Percentiles rank a stretch among this genome's conserved stretches.
These are phyloP conservation scores for Clivina fossor DNA, from an alignment of 2,888 invertebrate species.

Conservation along the genomic window DNA sequence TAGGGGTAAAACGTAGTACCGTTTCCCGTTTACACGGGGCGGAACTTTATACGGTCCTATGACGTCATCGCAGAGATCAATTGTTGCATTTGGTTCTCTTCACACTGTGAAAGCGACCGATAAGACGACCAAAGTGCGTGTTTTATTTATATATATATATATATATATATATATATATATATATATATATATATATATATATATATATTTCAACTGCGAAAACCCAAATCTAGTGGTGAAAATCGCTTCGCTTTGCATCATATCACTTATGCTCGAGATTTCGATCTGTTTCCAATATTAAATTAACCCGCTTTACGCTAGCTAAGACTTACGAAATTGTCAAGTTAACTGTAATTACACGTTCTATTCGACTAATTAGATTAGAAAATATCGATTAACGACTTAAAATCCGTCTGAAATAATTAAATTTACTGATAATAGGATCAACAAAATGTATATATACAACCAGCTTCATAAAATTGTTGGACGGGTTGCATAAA, in stretches of 20 bases:
- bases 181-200: too few relatives aligned
- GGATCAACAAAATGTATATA: not conserved
- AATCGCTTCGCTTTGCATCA: too few relatives aligned
- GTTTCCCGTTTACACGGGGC: conserved; percentile 15
- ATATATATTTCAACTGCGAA: too few relatives aligned
- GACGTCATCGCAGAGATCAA: conserved; percentile 30
- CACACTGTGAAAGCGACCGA: not conserved
- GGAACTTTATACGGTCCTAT: conserved; percentile 13
- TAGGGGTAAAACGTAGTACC: not conserved
- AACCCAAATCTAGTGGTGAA: too few relatives aligned
- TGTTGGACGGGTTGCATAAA: not conserved
- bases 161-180: too few relatives aligned
- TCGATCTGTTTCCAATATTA: not conserved
- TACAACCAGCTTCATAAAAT: not conserved
- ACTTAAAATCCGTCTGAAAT: not conserved
- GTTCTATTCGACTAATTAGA: not conserved
- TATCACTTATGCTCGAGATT: too few relatives aligned
- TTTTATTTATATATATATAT: not conserved
- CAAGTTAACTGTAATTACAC: conserved; percentile 3
- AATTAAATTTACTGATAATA: not conserved
- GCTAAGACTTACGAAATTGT: not conserved
- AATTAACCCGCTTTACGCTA: not conserved
- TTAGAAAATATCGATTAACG: not conserved
- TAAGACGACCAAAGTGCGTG: conserved; percentile 3
- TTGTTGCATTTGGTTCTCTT: conserved; percentile 32